These are phyloP conservation scores for Mormyrus proboscirostris DNA, from an alignment of 2,797 vertebrate genomes.

Conservation along the genomic window DNA sequence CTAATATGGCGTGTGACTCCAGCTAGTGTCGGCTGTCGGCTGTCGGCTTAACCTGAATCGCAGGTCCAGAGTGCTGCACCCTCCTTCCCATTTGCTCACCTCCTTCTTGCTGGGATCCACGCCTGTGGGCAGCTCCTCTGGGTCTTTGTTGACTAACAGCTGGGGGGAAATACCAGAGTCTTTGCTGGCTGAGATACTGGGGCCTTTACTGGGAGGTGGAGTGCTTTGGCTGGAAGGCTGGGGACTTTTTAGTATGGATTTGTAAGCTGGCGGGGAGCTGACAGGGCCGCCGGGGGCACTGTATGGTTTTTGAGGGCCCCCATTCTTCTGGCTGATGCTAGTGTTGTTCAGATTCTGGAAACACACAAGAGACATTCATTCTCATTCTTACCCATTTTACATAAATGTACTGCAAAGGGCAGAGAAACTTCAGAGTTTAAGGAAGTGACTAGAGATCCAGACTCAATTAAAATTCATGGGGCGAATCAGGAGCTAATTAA, in stretches of 20 bases:
- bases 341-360: conserved; percentile 68
- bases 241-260: conserved; percentile 5
- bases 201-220: not conserved
- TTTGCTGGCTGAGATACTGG: not conserved
- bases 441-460: not conserved
- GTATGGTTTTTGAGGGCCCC: conserved; percentile 32
- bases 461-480: not conserved
- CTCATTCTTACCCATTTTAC: not conserved
- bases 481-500: not conserved
- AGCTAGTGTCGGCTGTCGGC: not conserved
- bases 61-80: not conserved
- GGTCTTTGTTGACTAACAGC: conserved; percentile 57
- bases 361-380: not conserved
- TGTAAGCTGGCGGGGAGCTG: conserved; percentile 41
- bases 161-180: conserved; percentile 34
- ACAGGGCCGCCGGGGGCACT: conserved; percentile 54
- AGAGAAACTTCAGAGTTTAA: not conserved
- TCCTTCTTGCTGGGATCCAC: conserved; percentile 72
- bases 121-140: conserved; percentile 65
- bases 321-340: conserved; percentile 47
- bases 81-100: conserved; percentile 51
- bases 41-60: not conserved
- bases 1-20: not conserved
- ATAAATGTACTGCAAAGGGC: not conserved
- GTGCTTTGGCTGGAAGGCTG: not conserved